Conservation (phyloP, 2,888 invertebrate genomes). For the Lasioglossum malachurum region DNA sequence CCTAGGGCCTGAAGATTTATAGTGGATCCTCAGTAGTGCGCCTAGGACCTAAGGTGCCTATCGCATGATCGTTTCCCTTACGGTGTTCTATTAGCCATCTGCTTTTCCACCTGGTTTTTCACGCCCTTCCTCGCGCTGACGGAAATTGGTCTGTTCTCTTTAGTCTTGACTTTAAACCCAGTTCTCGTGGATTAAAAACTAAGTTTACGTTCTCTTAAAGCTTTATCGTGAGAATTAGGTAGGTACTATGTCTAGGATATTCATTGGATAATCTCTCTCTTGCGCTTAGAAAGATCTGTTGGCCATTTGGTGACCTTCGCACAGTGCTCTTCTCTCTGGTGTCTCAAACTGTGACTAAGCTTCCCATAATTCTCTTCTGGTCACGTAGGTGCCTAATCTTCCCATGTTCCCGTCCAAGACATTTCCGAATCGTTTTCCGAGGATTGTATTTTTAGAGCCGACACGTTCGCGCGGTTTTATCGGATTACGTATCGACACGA, state of each 20-base stretch:
- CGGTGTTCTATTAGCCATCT: not conserved
- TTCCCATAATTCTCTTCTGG: not conserved
- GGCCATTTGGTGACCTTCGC: not conserved
- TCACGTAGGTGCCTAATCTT: slow-evolving; percentile 4
- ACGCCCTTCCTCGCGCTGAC: not conserved
- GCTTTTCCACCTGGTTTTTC: not conserved
- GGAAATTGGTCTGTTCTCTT: not conserved
- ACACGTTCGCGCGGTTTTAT: not conserved
- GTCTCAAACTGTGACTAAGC: not conserved
- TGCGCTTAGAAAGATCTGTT: not conserved
- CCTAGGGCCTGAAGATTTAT: not conserved
- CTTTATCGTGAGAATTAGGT: not conserved
- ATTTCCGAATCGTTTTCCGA: not conserved
- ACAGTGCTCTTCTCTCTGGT: not conserved
- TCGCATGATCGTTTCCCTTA: not conserved
- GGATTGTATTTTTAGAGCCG: slow-evolving; percentile 13
- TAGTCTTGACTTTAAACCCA: not conserved
- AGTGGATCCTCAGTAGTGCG: not conserved
- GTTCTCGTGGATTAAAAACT: not conserved
- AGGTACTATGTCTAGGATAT: not conserved
- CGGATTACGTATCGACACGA: not conserved
- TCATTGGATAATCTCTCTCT: not conserved
- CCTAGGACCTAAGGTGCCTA: not conserved
- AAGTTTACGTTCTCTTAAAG: not conserved
- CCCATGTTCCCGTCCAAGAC: not conserved